These are phyloP conservation scores for Agrilus planipennis DNA, from an alignment of 1,140 invertebrate species.

Conservation along the genomic window DNA sequence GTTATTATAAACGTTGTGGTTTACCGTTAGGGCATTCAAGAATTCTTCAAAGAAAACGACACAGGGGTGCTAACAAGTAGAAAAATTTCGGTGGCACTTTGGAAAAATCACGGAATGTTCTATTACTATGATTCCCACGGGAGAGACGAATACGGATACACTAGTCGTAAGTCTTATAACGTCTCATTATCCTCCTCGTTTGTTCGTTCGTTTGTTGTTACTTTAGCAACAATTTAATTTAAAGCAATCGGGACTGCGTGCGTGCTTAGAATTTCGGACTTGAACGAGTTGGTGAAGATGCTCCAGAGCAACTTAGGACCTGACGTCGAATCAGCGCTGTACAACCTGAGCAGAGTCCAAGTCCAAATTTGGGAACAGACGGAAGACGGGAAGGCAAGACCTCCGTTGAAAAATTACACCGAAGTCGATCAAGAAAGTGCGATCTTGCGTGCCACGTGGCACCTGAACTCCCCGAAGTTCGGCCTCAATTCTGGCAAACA, in stretches of 20 bases:
- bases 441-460: conserved; percentile 20
- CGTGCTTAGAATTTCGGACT: conserved; percentile 13
- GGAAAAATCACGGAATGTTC: conserved; percentile 31
- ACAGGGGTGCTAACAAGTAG: conserved; percentile 35
- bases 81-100: conserved; percentile 34
- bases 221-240: neutral
- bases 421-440: conserved; percentile 17
- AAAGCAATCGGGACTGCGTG: conserved; percentile 22
- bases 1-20: conserved; percentile 8
- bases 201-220: neutral
- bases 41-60: conserved; percentile 36
- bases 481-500: conserved; percentile 25
- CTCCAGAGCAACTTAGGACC: conserved; percentile 22
- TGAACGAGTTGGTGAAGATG: conserved; percentile 18
- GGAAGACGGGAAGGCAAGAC: conserved; percentile 16
- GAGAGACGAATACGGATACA: conserved; percentile 35
- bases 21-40: conserved; percentile 21
- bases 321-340: conserved; percentile 16
- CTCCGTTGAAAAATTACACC: conserved; percentile 22
- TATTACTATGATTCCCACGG: conserved; percentile 41
- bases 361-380: conserved; percentile 15
- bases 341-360: conserved; percentile 23
- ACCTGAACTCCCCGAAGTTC: conserved; percentile 18
- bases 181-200: neutral
- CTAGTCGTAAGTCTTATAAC: conserved; percentile 7